Evolutionary conservation across 2,113 vertebrate species (phyloP).

Genomic region (Pelecanus crispus): DNA sequence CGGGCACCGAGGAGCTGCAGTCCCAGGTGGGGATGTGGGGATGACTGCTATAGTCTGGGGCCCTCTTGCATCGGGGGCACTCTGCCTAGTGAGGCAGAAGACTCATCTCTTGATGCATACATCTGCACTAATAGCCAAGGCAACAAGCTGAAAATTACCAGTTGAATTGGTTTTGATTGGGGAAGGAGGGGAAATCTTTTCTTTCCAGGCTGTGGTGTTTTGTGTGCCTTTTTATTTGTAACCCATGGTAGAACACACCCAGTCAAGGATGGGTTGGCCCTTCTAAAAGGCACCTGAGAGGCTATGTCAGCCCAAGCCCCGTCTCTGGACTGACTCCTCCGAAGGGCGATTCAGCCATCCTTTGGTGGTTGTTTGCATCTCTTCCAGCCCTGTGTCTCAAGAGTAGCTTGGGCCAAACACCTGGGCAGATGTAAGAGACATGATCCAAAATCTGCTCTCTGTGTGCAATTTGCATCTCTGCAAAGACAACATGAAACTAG

Average conservation of each 20-base stretch:
- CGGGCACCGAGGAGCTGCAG: background rate
- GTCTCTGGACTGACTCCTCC: fast-evolving
- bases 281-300: background rate
- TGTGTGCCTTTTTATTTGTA: background rate
- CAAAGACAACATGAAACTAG: background rate
- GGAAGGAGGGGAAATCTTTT: background rate
- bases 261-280: background rate
- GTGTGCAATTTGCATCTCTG: background rate
- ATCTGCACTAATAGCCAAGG: background rate
- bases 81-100: background rate
- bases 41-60: background rate
- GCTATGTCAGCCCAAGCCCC: too few relatives aligned
- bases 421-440: background rate
- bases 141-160: background rate
- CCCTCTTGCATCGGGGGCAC: background rate
- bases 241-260: too few relatives aligned
- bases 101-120: background rate
- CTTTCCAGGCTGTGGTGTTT: background rate
- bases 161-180: background rate
- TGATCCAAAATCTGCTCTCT: background rate
- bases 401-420: background rate
- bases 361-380: background rate
- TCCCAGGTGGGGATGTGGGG: background rate
- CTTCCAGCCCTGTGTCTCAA: background rate
- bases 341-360: fast-evolving